phyloP scores from a whole-genome alignment of 2,888 invertebrate genomes.

The Lochmaea crataegi region DNA sequence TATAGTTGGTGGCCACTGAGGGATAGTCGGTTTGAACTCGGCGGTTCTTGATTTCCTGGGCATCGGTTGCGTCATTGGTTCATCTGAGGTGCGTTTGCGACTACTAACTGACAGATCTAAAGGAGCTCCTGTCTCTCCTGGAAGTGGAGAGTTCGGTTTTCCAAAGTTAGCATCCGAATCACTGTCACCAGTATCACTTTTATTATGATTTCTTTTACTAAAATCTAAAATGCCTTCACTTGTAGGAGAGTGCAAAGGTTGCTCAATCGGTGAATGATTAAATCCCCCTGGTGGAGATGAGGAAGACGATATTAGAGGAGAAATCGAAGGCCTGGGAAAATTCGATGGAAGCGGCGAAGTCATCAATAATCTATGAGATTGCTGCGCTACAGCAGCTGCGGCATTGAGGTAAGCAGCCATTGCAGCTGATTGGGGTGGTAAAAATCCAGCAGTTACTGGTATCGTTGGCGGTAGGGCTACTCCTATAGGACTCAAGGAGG shows the following conservation, averaged over 20 bases:
- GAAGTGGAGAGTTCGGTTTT: slow-evolving; percentile 72
- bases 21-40: slow-evolving; percentile 75
- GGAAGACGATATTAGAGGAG: slow-evolving; percentile 79
- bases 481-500: slow-evolving; percentile 75
- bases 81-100: slow-evolving; percentile 77
- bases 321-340: slow-evolving; percentile 68
- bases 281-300: slow-evolving; percentile 67
- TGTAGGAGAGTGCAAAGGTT: slow-evolving; percentile 70
- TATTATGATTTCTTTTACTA: slow-evolving; percentile 71
- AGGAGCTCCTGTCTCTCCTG: slow-evolving; percentile 74
- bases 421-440: slow-evolving; percentile 84
- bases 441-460: slow-evolving; percentile 73
- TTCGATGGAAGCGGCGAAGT: slow-evolving; percentile 70
- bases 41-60: slow-evolving; percentile 77
- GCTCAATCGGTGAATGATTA: slow-evolving; percentile 61
- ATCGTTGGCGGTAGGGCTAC: slow-evolving; percentile 75
- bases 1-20: slow-evolving; percentile 81
- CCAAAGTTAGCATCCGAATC: slow-evolving; percentile 79
- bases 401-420: slow-evolving; percentile 85
- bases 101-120: slow-evolving; percentile 84
- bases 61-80: slow-evolving; percentile 70
- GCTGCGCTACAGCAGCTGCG: slow-evolving; percentile 72
- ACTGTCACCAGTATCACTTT: slow-evolving; percentile 62
- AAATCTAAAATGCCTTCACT: slow-evolving; percentile 81
- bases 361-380: slow-evolving; percentile 80